These are phyloP conservation scores for Fratercula arctica DNA, from an alignment of 2,797 vertebrate species.

Conservation along the genomic window DNA sequence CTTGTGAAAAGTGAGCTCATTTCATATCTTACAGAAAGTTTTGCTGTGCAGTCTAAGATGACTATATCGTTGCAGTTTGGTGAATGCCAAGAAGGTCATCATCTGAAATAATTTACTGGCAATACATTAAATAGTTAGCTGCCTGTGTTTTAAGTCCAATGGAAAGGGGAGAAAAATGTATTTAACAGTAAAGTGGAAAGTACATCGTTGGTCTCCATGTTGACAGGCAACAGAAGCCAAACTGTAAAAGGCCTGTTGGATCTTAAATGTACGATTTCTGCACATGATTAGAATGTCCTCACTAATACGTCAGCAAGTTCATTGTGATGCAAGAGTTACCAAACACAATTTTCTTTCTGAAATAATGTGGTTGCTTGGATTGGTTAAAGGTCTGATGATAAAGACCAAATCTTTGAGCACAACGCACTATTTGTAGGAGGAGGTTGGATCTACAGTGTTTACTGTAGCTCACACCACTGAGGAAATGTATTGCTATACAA, in stretches of 20 bases:
- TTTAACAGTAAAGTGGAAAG: background rate
- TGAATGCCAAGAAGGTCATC: background rate
- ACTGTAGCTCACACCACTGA: background rate
- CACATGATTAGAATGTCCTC: background rate
- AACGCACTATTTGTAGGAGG: background rate
- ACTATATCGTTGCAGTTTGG: background rate
- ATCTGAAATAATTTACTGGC: background rate
- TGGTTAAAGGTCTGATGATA: background rate
- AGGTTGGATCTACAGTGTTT: background rate
- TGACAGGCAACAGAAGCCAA: background rate
- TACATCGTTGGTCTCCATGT: background rate
- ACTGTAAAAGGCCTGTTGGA: background rate
- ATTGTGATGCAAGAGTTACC: background rate
- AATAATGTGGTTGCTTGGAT: rapidly evolving
- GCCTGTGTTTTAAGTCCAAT: background rate
- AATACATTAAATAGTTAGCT: background rate
- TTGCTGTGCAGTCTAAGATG: background rate
- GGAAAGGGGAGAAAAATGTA: background rate
- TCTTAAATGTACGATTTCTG: background rate
- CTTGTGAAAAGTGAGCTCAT: background rate
- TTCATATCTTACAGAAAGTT: background rate
- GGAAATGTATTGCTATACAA: background rate
- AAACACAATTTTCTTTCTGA: background rate
- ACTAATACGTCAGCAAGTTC: background rate
- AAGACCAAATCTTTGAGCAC: background rate